Evolutionary conservation across 2,888 invertebrate genomes (phyloP).

Genomic region (Rhogogaster chlorosoma): DNA sequence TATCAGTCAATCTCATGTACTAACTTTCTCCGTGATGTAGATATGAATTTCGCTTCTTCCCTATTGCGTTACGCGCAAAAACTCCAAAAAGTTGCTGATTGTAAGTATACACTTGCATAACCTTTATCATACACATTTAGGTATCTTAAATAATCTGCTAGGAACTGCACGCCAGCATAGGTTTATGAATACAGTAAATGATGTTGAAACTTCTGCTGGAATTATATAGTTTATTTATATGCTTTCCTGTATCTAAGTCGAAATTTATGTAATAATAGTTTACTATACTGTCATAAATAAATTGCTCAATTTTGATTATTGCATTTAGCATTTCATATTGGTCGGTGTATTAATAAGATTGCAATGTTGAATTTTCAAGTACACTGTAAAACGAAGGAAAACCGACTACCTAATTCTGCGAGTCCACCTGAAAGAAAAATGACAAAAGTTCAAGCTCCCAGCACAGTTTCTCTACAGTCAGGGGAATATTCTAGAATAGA

Average conservation of each 20-base stretch:
- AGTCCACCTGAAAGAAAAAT: not conserved
- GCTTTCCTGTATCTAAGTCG: not conserved
- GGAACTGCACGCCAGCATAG: not conserved
- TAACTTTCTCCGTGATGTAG: not conserved
- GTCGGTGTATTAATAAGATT: not conserved
- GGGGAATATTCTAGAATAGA: not conserved
- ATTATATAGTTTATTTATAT: not conserved
- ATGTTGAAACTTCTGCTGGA: not conserved
- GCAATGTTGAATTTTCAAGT: not conserved
- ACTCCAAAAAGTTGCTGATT: not conserved
- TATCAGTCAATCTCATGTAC: not conserved
- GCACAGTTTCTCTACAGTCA: not conserved
- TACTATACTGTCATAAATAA: not conserved
- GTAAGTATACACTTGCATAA: not conserved
- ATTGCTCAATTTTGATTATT: not conserved
- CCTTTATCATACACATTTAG: not conserved
- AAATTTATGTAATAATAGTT: not conserved
- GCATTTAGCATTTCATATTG: not conserved
- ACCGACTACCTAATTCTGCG: not conserved
- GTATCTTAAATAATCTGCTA: not conserved
- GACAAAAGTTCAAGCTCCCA: not conserved
- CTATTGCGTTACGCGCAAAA: not conserved
- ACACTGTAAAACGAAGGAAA: not conserved
- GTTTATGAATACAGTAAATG: not conserved
- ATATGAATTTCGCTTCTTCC: not conserved